Evolutionary conservation across 2,113 vertebrate species (phyloP).

Genomic region (Perognathus longimembris): DNA sequence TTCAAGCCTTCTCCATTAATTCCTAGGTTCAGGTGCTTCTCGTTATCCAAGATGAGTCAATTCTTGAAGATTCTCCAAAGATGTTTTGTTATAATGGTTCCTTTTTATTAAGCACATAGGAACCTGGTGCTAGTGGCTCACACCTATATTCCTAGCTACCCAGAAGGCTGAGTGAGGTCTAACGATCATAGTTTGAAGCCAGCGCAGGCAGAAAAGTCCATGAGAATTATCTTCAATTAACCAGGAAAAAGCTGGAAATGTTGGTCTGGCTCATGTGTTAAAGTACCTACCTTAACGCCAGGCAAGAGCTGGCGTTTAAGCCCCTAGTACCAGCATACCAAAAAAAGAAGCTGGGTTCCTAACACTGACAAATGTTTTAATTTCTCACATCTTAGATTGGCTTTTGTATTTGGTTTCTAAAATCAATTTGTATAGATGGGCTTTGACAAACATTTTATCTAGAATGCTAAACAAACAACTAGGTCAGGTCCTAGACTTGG

Average conservation of each 20-base stretch:
- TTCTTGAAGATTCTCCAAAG: neutral
- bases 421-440: neutral
- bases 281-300: no score
- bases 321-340: no score
- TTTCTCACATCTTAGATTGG: neutral
- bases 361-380: neutral
- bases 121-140: neutral
- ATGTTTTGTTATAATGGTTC: neutral
- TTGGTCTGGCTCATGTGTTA: no score
- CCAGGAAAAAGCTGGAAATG: no score
- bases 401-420: neutral
- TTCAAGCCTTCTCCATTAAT: neutral
- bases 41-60: neutral
- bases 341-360: constrained; percentile 12
- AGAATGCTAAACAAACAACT: neutral
- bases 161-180: no score
- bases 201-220: no score
- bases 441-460: constrained; percentile 18
- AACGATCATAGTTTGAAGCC: no score
- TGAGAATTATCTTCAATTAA: no score
- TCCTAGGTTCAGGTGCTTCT: neutral
- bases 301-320: no score
- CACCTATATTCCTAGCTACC: no score
- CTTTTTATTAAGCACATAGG: neutral
- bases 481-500: neutral